Evolutionary conservation across 2,888 invertebrate species (phyloP), one percentile per base, ranked within the genome.

Genomic region (Sepiola atlantica): DNA sequence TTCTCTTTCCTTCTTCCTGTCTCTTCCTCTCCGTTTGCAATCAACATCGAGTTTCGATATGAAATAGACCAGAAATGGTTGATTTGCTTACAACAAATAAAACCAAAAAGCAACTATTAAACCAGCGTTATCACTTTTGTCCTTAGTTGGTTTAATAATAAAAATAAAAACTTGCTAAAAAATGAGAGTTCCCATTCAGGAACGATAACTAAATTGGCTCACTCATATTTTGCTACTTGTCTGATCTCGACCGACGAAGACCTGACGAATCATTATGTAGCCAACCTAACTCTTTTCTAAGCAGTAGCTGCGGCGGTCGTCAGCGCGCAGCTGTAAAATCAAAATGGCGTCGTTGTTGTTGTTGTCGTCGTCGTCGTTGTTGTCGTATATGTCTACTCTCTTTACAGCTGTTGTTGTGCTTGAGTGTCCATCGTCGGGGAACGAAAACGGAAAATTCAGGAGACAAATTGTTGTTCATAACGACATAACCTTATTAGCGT

Each of bases 211-310:
- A n/a, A 77, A 32, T 77, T 77, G 77, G n/a, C 77, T 77, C n/a
- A 77, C 77, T 77, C n/a, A n/a, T n/a, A 77, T n/a, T n/a, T 77
- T n/a, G n/a, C n/a, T 77, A n/a, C 77, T 77, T 77, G 77, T n/a
- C 45, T n/a, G 77, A 77, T 77, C 77, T 77, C n/a, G 16, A 32
- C 16, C 77, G 77, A 77, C 77, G n/a, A 77, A 77, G 77, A n/a
- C 28, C 77, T 77, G 28, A 77, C 2, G 16, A 77, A 77, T 77
- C n/a, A 32, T 77, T 32, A n/a, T 77, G n/a, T 77, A n/a, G 77
- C 77, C 77, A 77, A 77, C 77, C 16, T 77, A 77, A n/a, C 77
- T 32, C n/a, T 77, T 77, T 45, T 32, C 14, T 32, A n/a, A 32
- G 18, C 77, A 32, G 77, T 32, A 32, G 77, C 77, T 16, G 77